phyloP scores from a whole-genome alignment of 2,113 vertebrate species.

The Cyanistes caeruleus region DNA sequence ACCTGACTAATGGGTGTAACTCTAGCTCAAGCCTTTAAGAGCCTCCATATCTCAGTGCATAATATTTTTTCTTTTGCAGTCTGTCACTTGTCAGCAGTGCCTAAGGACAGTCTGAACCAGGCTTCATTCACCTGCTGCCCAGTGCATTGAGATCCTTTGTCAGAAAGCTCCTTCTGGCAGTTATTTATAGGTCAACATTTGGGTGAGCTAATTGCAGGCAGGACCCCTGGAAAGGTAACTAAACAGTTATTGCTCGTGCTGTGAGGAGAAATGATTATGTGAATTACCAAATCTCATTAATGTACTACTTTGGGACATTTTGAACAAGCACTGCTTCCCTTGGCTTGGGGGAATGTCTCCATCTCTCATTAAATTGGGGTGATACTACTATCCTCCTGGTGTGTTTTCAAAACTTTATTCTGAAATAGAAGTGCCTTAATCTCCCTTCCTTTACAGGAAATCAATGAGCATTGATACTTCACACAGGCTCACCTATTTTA shows the following conservation, averaged over 20 bases:
- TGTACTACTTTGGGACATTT: not conserved
- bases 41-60: not conserved
- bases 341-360: not conserved
- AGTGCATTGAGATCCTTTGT: rapidly evolving
- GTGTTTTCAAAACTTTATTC: not conserved
- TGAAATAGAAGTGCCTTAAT: not conserved
- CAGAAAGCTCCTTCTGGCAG: not conserved
- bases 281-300: not conserved
- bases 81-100: not conserved
- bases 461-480: not conserved
- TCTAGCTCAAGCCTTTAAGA: not conserved
- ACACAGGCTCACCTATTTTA: not conserved
- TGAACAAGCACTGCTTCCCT: rapidly evolving
- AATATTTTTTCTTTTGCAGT: not conserved
- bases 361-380: not conserved
- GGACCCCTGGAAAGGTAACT: not conserved
- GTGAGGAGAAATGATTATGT: not conserved
- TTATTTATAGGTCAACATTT: not conserved
- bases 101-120: not conserved
- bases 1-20: not conserved
- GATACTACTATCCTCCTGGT: not conserved
- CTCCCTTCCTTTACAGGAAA: not conserved
- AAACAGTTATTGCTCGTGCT: not conserved
- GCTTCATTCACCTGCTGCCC: not conserved
- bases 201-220: not conserved